Percentiles rank a stretch among this genome's conserved stretches.
These are phyloP conservation scores for Hyppa rectilinea DNA, from an alignment of 2,888 invertebrate genomes.

Conservation along the genomic window DNA sequence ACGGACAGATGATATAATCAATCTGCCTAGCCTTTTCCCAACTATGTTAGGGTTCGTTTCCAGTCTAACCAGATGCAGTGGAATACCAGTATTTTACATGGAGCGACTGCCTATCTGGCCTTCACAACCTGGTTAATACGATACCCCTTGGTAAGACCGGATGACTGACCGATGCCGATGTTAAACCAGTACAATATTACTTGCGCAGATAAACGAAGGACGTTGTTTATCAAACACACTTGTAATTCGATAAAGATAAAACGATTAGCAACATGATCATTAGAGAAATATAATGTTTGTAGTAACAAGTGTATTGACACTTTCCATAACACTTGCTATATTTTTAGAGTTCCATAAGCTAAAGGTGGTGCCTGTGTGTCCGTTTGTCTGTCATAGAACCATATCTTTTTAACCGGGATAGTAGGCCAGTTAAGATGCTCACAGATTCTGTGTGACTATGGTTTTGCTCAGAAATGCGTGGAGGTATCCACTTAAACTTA, in stretches of 20 bases:
- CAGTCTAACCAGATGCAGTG: no score
- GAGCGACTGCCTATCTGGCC: no score
- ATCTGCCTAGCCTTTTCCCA: no score
- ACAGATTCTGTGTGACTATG: not conserved
- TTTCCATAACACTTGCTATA: not conserved
- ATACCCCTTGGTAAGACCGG: no score
- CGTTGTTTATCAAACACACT: constrained; percentile 27
- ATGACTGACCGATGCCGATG: not conserved
- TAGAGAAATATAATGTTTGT: not conserved
- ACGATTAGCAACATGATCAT: constrained; percentile 6
- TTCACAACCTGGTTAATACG: no score
- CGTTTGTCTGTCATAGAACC: not conserved
- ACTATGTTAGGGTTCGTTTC: no score
- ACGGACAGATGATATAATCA: not conserved
- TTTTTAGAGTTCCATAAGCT: not conserved
- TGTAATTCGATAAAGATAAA: constrained; percentile 11
- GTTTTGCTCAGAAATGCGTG: no score
- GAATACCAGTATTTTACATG: no score
- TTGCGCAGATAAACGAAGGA: constrained; percentile 23
- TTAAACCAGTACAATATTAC: not conserved
- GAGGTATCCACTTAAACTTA: no score
- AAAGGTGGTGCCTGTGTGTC: not conserved
- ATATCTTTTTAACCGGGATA: not conserved
- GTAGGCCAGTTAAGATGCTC: not conserved
- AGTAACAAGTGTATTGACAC: no score